phyloP scores from a whole-genome alignment of 2,888 invertebrate genomes.

The Polyploca ridens region DNA sequence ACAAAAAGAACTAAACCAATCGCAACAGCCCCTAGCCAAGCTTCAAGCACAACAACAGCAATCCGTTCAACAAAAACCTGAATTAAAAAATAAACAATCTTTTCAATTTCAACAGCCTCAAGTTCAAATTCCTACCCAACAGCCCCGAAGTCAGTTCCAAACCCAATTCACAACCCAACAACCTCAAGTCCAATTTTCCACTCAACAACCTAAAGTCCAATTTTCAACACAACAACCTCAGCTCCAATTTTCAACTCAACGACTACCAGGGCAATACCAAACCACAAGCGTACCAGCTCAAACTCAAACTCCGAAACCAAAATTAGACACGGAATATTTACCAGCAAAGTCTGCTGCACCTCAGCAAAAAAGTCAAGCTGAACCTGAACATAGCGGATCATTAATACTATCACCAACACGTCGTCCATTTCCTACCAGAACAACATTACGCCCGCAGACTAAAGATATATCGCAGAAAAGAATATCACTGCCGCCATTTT shows the following conservation, averaged over 20 bases:
- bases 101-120: neutral
- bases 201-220: constrained; percentile 1
- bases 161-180: constrained; percentile 1
- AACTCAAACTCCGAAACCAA: constrained; percentile 2
- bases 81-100: neutral
- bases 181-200: constrained; percentile 6
- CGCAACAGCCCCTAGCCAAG: neutral
- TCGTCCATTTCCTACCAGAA: neutral
- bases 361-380: neutral
- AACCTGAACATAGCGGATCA: neutral
- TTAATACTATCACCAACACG: neutral
- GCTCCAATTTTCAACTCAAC: constrained; percentile 4
- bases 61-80: neutral
- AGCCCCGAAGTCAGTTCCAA: neutral
- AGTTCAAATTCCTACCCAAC: neutral
- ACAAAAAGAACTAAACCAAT: neutral
- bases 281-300: neutral
- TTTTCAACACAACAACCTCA: constrained; percentile 9
- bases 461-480: neutral
- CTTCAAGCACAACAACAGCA: neutral
- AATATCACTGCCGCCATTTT: neutral
- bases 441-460: neutral
- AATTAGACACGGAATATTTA: constrained; percentile 9
- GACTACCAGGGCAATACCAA: neutral
- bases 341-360: neutral